A percentile compares a stretch with the other conserved stretches of the same genome.
phyloP scores from a whole-genome alignment of 2,113 vertebrate genomes.

The Strigops habroptila region DNA sequence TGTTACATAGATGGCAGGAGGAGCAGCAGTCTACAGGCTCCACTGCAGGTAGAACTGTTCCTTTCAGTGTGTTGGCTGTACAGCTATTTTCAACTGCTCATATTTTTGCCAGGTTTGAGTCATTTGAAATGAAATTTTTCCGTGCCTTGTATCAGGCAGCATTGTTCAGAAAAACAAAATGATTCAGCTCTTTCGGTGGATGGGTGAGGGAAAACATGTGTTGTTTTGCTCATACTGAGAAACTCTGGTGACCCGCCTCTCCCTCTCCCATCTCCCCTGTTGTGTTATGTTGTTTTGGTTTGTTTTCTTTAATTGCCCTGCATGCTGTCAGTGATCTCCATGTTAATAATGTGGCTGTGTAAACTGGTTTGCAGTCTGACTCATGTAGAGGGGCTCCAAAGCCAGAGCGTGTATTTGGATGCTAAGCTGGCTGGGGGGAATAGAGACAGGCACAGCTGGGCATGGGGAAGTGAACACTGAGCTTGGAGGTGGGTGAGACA shows the following conservation, averaged over 20 bases:
- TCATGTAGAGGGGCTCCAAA: neutral
- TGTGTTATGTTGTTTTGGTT: neutral
- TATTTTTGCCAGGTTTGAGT: neutral
- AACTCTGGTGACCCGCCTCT: slow-evolving; percentile 9
- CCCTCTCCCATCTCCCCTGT: neutral
- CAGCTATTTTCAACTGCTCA: neutral
- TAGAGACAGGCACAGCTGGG: rapidly evolving
- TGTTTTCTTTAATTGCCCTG: neutral
- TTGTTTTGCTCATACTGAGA: slow-evolving; percentile 21
- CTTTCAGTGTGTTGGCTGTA: neutral
- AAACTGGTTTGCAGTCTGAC: neutral
- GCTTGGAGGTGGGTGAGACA: neutral
- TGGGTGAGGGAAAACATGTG: slow-evolving; percentile 25
- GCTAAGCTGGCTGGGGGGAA: neutral
- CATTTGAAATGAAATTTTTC: neutral
- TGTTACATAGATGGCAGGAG: neutral
- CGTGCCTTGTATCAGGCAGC: neutral
- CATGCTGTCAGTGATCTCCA: neutral
- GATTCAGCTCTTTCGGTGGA: neutral
- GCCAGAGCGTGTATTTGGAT: neutral
- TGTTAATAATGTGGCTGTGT: neutral
- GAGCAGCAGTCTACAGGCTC: neutral
- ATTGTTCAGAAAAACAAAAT: slow-evolving; percentile 16
- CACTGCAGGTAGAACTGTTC: neutral
- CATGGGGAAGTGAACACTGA: neutral